phyloP scores from a whole-genome alignment of 2,888 invertebrate species.

The Prionchulus punctatus region DNA sequence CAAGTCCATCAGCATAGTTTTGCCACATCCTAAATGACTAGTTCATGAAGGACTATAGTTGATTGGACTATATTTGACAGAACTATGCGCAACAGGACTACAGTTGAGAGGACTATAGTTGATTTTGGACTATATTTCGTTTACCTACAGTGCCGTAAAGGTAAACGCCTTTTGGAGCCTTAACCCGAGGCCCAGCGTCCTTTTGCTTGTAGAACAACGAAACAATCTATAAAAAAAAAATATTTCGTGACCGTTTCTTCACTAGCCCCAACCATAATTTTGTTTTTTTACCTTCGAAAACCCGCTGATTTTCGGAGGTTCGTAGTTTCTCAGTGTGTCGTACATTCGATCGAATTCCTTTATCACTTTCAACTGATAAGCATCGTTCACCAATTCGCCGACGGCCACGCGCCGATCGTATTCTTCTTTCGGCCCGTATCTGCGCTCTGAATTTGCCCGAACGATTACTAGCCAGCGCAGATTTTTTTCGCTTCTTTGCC shows the following conservation, averaged over 20 bases:
- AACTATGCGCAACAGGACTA: background rate
- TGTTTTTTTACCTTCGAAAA: background rate
- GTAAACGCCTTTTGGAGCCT: constrained; percentile 58
- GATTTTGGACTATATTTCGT: too few relatives aligned
- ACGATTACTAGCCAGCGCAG: too few relatives aligned
- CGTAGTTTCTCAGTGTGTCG: background rate
- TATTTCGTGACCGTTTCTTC: too few relatives aligned
- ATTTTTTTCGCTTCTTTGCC: too few relatives aligned
- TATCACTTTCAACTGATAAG: background rate
- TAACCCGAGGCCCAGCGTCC: too few relatives aligned
- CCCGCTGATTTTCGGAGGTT: background rate
- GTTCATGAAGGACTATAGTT: background rate
- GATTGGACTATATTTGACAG: background rate
- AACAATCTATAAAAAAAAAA: too few relatives aligned
- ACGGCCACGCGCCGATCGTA: background rate
- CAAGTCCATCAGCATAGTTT: constrained; percentile 97
- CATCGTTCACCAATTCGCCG: background rate
- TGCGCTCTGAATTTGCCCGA: too few relatives aligned
- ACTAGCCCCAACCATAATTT: too few relatives aligned
- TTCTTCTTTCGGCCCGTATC: too few relatives aligned
- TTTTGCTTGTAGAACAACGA: too few relatives aligned
- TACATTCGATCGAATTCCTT: background rate
- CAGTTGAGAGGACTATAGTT: too few relatives aligned
- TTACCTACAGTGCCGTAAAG: constrained; percentile 55
- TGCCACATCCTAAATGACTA: constrained; percentile 53